These are phyloP conservation scores for Leptogaster cylindrica DNA, from an alignment of 2,888 invertebrate genomes.

Conservation along the genomic window DNA sequence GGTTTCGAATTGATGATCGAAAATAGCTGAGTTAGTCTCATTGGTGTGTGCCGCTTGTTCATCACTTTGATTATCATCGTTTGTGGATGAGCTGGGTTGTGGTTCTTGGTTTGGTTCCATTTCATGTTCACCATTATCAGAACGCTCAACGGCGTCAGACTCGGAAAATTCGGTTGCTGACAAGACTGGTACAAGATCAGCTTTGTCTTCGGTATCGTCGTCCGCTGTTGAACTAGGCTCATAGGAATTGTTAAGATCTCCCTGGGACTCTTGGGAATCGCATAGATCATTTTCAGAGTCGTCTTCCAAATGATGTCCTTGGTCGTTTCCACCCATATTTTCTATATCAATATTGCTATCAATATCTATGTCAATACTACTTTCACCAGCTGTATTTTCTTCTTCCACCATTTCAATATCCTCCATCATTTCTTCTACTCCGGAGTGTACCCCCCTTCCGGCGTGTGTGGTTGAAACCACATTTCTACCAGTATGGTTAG, in stretches of 20 bases:
- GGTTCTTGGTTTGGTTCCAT: neutral
- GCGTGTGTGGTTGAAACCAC: constrained; percentile 30
- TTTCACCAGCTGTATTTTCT: constrained; percentile 42
- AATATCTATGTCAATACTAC: neutral
- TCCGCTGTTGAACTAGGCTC: constrained; percentile 16
- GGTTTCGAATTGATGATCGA: constrained; percentile 43
- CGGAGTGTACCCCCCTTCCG: no score
- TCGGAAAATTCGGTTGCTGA: neutral
- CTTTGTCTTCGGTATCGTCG: constrained; percentile 2
- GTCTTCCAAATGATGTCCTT: neutral
- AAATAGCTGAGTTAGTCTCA: constrained; percentile 34
- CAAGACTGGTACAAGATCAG: neutral
- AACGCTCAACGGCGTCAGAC: neutral
- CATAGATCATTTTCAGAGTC: neutral
- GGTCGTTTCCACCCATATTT: no score
- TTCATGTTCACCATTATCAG: neutral
- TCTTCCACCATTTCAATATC: no score
- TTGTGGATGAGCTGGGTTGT: constrained; percentile 32
- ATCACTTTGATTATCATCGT: constrained; percentile 17
- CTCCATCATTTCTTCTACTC: no score
- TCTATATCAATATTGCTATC: constrained; percentile 1
- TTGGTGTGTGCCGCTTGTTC: constrained; percentile 16
- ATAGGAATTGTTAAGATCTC: neutral
- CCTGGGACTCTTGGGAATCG: constrained; percentile 4
- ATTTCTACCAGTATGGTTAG: constrained; percentile 23